phyloP scores from a whole-genome alignment of 2,797 vertebrate species.

The Denticeps clupeoides region DNA sequence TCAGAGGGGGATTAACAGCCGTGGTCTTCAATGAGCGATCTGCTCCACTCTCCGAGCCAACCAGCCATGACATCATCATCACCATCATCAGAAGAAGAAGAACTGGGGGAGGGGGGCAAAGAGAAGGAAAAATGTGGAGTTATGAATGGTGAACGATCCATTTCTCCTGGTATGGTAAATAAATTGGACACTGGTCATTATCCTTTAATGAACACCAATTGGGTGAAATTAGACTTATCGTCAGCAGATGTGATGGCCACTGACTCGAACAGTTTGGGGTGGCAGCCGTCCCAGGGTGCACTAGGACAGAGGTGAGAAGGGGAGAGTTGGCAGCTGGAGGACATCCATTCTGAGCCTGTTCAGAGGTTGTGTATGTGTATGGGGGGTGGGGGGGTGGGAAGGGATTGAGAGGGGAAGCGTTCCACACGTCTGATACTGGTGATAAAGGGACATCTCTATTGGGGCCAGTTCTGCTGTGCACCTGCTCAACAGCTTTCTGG shows the following conservation, averaged over 20 bases:
- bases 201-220: constrained; percentile 39
- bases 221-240: constrained; percentile 43
- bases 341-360: constrained; percentile 7
- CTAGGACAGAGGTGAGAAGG: constrained; percentile 9
- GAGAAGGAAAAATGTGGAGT: no score
- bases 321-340: constrained; percentile 7
- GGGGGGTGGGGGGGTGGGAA: not conserved
- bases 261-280: not conserved
- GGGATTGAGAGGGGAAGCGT: not conserved
- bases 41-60: constrained; percentile 58
- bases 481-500: constrained; percentile 45
- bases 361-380: constrained; percentile 8
- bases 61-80: constrained; percentile 62
- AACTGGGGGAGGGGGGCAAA: not conserved
- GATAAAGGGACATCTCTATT: constrained; percentile 33
- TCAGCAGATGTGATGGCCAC: constrained; percentile 41
- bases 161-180: constrained; percentile 27
- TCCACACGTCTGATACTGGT: constrained; percentile 19
- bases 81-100: constrained; percentile 26
- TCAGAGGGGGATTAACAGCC: constrained; percentile 50
- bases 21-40: constrained; percentile 4
- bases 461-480: constrained; percentile 38
- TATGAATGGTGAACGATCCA: no score
- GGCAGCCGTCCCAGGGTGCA: constrained; percentile 31
- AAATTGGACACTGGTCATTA: constrained; percentile 31